phyloP scores from a whole-genome alignment of 1,140 invertebrate genomes.

The Drosophila suzukii region DNA sequence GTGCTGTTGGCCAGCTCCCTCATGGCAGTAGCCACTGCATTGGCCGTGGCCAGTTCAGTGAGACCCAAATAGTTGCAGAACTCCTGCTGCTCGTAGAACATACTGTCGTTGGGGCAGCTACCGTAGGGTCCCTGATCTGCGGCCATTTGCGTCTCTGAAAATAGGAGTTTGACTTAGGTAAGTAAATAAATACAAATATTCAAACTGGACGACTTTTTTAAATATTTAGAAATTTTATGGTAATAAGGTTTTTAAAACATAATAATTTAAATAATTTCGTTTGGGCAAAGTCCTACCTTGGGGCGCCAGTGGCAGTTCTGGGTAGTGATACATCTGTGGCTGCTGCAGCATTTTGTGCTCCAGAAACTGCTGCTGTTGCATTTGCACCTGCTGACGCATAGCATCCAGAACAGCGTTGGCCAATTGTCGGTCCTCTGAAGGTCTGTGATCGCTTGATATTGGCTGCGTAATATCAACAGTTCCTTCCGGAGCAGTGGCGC shows the following conservation, averaged over 20 bases:
- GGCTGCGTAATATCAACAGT: not conserved
- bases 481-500: not conserved
- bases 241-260: too few relatives aligned
- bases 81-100: conserved; percentile 76
- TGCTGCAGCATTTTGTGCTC: conserved; percentile 15
- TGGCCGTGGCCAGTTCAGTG: conserved; percentile 72
- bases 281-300: not conserved
- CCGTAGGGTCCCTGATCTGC: not conserved
- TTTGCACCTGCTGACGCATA: conserved; percentile 32
- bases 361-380: conserved; percentile 27
- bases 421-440: conserved; percentile 6
- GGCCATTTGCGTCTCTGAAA: conserved; percentile 7
- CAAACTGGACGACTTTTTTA: too few relatives aligned
- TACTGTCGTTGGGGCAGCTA: conserved; percentile 36
- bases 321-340: conserved; percentile 9
- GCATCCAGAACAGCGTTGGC: conserved; percentile 26
- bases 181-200: too few relatives aligned
- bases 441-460: not conserved
- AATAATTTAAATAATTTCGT: too few relatives aligned
- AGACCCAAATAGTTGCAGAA: conserved; percentile 81
- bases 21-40: conserved; percentile 71
- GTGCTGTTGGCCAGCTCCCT: conserved; percentile 73
- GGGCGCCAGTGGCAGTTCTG: conserved; percentile 17
- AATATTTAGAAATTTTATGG: too few relatives aligned
- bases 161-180: not conserved